phyloP scores from a whole-genome alignment of 2,888 invertebrate genomes.

The Amphipyra berbera region DNA sequence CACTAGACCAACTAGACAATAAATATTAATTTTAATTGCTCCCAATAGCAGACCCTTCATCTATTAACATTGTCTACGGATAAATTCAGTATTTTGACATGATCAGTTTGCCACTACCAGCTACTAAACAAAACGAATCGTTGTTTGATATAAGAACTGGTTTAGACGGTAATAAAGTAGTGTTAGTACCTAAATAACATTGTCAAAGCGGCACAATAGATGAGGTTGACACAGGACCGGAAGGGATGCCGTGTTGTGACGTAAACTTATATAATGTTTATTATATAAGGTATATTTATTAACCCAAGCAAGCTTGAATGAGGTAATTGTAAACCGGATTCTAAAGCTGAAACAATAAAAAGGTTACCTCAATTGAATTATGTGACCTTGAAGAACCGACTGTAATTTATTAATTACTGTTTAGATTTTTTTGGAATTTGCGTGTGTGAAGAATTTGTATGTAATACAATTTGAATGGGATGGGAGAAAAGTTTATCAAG shows the following conservation, averaged over 20 bases:
- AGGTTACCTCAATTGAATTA: slow-evolving; percentile 5
- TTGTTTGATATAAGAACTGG: background rate
- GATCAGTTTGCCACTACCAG: too few relatives aligned
- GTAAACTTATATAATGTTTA: slow-evolving; percentile 10
- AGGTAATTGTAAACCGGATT: slow-evolving; percentile 10
- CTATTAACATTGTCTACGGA: too few relatives aligned
- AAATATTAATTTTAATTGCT: too few relatives aligned
- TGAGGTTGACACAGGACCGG: slow-evolving; percentile 38
- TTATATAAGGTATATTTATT: slow-evolving; percentile 1
- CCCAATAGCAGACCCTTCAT: too few relatives aligned
- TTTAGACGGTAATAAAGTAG: slow-evolving; percentile 20
- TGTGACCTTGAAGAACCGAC: slow-evolving; percentile 1
- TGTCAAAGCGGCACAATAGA: slow-evolving; percentile 21
- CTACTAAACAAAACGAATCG: too few relatives aligned
- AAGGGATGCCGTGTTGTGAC: slow-evolving; percentile 20
- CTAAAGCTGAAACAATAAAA: slow-evolving; percentile 18
- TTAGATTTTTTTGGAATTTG: too few relatives aligned
- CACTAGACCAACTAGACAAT: too few relatives aligned
- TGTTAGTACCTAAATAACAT: slow-evolving; percentile 25
- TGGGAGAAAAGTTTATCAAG: too few relatives aligned
- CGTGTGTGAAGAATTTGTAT: too few relatives aligned
- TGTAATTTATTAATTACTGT: too few relatives aligned
- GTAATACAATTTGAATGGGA: too few relatives aligned
- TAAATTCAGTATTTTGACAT: too few relatives aligned
- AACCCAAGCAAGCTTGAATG: slow-evolving; percentile 1